Conservation (phyloP, 1,140 invertebrate genomes). For the Oreohelix idahoensis region DNA sequence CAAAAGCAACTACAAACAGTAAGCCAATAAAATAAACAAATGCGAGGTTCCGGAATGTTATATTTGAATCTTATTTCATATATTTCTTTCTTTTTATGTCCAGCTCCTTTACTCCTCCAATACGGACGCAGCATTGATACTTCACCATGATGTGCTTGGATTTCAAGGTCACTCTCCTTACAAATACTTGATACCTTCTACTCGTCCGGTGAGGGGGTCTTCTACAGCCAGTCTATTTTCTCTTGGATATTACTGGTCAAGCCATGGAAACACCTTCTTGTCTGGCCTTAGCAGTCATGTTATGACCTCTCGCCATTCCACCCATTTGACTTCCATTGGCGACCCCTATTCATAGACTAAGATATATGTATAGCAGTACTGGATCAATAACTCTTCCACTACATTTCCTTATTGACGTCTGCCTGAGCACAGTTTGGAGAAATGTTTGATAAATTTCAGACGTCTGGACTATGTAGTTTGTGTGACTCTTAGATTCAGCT, state of each 20-base stretch:
- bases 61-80: too few relatives aligned
- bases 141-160: slow-evolving; percentile 31
- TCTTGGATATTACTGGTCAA: slow-evolving; percentile 20
- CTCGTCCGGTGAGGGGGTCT: not conserved
- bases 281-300: slow-evolving; percentile 22
- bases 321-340: slow-evolving; percentile 15
- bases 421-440: too few relatives aligned
- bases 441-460: too few relatives aligned
- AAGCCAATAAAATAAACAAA: too few relatives aligned
- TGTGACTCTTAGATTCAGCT: too few relatives aligned
- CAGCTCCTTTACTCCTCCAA: slow-evolving; percentile 24
- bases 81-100: too few relatives aligned
- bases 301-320: slow-evolving; percentile 12
- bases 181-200: slow-evolving; percentile 18
- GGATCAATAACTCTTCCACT: too few relatives aligned
- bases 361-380: too few relatives aligned
- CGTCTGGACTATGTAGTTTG: too few relatives aligned
- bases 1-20: too few relatives aligned
- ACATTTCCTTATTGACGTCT: too few relatives aligned
- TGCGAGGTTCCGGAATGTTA: too few relatives aligned
- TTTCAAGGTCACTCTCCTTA: not conserved
- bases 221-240: not conserved
- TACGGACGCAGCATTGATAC: slow-evolving; percentile 13
- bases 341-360: slow-evolving; percentile 25
- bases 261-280: slow-evolving; percentile 18